These are phyloP conservation scores for Seira sanloemensis DNA, from an alignment of 2,888 invertebrate genomes.

Conservation along the genomic window DNA sequence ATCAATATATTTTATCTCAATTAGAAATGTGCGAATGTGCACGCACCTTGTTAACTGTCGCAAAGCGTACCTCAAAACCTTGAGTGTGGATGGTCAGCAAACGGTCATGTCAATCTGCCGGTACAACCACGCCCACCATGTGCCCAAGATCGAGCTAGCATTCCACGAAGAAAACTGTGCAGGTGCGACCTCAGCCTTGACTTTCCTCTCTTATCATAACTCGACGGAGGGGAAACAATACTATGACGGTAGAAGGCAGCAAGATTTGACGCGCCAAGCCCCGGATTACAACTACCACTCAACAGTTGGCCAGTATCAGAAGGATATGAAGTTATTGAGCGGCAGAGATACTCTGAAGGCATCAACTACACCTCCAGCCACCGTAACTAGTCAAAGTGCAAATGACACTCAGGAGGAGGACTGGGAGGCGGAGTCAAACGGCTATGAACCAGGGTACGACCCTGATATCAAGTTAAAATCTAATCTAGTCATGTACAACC, in stretches of 20 bases:
- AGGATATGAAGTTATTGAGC: no score
- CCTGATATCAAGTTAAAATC: slow-evolving; percentile 57
- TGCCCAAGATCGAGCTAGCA: slow-evolving; percentile 52
- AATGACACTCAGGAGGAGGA: slow-evolving; percentile 58
- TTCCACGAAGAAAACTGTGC: slow-evolving; percentile 64
- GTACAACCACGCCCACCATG: slow-evolving; percentile 62
- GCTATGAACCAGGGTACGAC: slow-evolving; percentile 64
- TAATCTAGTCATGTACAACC: slow-evolving; percentile 54
- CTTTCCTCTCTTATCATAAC: slow-evolving; percentile 55
- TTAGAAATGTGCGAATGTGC: slow-evolving; percentile 60
- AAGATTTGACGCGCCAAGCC: neutral
- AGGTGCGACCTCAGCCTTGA: slow-evolving; percentile 60
- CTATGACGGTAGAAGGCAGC: slow-evolving; percentile 16
- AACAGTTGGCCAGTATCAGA: neutral
- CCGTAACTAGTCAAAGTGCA: neutral
- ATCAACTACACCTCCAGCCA: neutral
- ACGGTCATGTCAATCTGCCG: slow-evolving; percentile 54
- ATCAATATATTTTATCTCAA: slow-evolving; percentile 6
- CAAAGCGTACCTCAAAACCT: slow-evolving; percentile 51
- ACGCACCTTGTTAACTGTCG: slow-evolving; percentile 69
- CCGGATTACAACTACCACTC: neutral
- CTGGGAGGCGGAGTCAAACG: slow-evolving; percentile 65
- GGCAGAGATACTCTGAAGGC: neutral
- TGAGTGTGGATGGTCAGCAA: slow-evolving; percentile 24
- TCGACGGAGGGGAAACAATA: slow-evolving; percentile 36